A percentile compares a stretch with the other conserved stretches of the same genome.
These are phyloP conservation scores for Neodontobutis hainanensis DNA, from an alignment of 2,113 vertebrate genomes.

Conservation along the genomic window DNA sequence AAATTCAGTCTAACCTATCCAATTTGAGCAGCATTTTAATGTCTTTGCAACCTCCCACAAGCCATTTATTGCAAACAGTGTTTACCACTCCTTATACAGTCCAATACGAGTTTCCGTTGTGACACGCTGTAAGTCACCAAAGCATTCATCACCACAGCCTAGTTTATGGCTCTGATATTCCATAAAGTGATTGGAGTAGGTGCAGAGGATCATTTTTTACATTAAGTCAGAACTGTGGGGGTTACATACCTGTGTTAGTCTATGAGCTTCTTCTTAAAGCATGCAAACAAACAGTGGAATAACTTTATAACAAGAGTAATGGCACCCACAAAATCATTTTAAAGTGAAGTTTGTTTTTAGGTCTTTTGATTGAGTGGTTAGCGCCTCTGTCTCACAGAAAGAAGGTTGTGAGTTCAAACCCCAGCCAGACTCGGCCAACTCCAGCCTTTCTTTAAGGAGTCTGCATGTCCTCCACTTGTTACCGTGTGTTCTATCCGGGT, in stretches of 20 bases:
- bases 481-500: too few species aligned
- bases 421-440: too few species aligned
- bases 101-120: conserved; percentile 43
- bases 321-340: too few species aligned
- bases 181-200: conserved; percentile 5
- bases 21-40: conserved; percentile 57
- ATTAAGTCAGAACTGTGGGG: conserved; percentile 13
- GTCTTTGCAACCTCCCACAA: conserved; percentile 50
- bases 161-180: conserved; percentile 37
- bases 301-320: background rate
- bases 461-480: too few species aligned
- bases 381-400: too few species aligned
- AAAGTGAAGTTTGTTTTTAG: too few species aligned
- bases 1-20: conserved; percentile 58
- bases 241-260: conserved; percentile 26
- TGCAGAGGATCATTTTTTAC: conserved; percentile 35
- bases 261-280: conserved; percentile 1
- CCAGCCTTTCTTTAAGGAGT: too few species aligned
- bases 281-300: conserved; percentile 8
- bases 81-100: conserved; percentile 47
- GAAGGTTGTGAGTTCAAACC: too few species aligned
- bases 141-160: conserved; percentile 53
- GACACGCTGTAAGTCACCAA: conserved; percentile 31
- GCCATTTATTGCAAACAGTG: conserved; percentile 50
- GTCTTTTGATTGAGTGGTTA: too few species aligned